Evolutionary conservation across 2,888 invertebrate genomes (phyloP), one percentile per base, ranked within the genome.

Genomic region (Peribatodes rhomboidaria): DNA sequence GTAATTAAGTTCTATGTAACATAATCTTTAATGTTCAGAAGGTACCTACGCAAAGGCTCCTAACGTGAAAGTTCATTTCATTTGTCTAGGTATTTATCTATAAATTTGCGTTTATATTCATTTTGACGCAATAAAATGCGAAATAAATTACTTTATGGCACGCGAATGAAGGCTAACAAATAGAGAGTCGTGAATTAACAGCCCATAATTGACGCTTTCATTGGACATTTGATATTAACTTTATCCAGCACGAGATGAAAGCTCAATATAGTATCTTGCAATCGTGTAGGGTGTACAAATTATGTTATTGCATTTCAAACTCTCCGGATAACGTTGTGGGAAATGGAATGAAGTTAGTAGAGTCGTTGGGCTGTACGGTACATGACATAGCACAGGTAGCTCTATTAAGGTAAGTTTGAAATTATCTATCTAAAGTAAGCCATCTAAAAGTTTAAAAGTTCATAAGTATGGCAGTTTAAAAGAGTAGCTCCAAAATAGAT

Each of bases 161-260:
- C 22, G 54, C 49, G 52, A 31, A 60, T 65, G 65, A 65, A 55
- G 46, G 42, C 49, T 61, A 59, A 64, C 59, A 61, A 64, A 69
- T 67, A 62, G 67, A 69, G 47, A 70, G 55, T 42, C 59, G 56
- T 70, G 56, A 63, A 70, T 70, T 70, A 72, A 65, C 61, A 53
- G 44, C n/a, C 50, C 42, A 68, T 70, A 72, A 72, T 70, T 72
- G 67, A 58, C 69, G 70, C 70, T 69, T 72, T 72, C 68, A 69
- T 70, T 61, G 58, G 70, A 52, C 61, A 70, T 65, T 61, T 54
- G 65, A 70, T 72, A 69, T 55, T 65, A 67, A 68, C 64, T 56
- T 65, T 67, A 70, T 67, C 61, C 37, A 39, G 18, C 35, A 39
- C 68, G 64, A 62, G 65, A 63, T 68, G 65, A 70, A 72, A 68